Evolutionary conservation across 2,113 vertebrate species (phyloP), one percentile per base, ranked within the genome.

Genomic region (Lasiurus borealis): DNA sequence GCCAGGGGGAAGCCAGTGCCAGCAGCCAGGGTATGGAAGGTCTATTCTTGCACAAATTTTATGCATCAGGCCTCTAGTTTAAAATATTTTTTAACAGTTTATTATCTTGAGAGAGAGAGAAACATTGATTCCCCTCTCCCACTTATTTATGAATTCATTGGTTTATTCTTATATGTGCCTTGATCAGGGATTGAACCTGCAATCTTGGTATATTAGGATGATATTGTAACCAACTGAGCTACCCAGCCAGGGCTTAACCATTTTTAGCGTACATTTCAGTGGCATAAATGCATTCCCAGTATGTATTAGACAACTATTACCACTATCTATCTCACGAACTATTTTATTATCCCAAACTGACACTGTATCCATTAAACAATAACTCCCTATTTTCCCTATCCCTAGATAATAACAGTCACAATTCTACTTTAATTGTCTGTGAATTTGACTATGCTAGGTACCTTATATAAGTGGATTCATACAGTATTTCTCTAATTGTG

Each of bases 401-500:
- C 52, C 46, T 23, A 77, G 59, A 3, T 8, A 27, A 52, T 83
- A 48, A 64, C 54, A 83, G 29, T 31, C 12, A 54, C 36, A 46
- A 76, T 36, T 68, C 75, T 86, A 4, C 86, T 91, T 90, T 78
- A 4, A 34, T 54, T 81, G 18, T 91, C 18, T 88, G 3, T 68
- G 52, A 66, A 73, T 88, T 76, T 85, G 46, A 66, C 46, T 84
- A 19, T 71, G 88, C 18, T 86, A 66, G 8, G 5, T 85, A 83
- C 18, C 36, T 71, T 9, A 29, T 59, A 6, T 66, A 68, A 77
- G 3, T 82, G 40, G 25, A 91, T 48, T 85, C 48, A 59, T 83
- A 85, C 27, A 44, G 19, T 69, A 31, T 72, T 95, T 95, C n/a
- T 34, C 27, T 9, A 66, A 46, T 93, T 88, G 16, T 95, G 44